Evolutionary conservation across 2,797 vertebrate genomes (phyloP), one percentile per base, ranked within the genome.

Genomic region (Pipistrellus kuhlii): DNA sequence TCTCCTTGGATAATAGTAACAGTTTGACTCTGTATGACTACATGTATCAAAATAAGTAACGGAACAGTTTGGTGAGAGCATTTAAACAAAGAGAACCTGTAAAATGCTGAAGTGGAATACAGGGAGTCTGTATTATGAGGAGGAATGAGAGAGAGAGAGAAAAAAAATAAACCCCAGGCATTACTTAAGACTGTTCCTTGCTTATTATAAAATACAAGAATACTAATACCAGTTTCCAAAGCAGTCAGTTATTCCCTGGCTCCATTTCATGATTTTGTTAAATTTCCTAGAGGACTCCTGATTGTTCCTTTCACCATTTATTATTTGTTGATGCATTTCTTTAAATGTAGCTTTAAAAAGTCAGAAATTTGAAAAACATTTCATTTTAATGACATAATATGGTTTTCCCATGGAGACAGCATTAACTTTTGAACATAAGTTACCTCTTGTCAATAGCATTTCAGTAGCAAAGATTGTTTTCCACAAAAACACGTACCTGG

Each of bases 401-500:
- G 51, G 10, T 32, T 85, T 46, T 41, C 14, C 35, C 15, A 64
- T 27, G 27, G 73, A 89, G 82, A 78, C 6, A 62, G 23, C 62
- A 72, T 20, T 32, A 44, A 35, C 11, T 77, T 92, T 76, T 75
- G 25, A 92, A 93, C 5, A 82, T 64, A 69, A 78, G 35, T 62
- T 68, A 88, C 66, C 81, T 95, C 32, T 51, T 77, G 17, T 92
- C 72, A 72, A 87, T 55, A 90, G 64, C 73, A 73, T 85, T 97
- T 25, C 38, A 68, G 94, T 64, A 73, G 57, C n/a, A 75, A 96
- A 96, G 68, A 41, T n/a, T 44, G 51, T 88, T 97, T 96, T 96
- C 81, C 30, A 69, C 44, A 69, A 57, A 66, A 78, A 38, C 77
- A 93, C 97, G 38, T 98, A 99, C 99, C 99, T 99, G 99, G 86